Evolutionary conservation across 1,140 invertebrate species (phyloP), one percentile per base, ranked within the genome.

Genomic region (Rhopalosiphum padi): DNA sequence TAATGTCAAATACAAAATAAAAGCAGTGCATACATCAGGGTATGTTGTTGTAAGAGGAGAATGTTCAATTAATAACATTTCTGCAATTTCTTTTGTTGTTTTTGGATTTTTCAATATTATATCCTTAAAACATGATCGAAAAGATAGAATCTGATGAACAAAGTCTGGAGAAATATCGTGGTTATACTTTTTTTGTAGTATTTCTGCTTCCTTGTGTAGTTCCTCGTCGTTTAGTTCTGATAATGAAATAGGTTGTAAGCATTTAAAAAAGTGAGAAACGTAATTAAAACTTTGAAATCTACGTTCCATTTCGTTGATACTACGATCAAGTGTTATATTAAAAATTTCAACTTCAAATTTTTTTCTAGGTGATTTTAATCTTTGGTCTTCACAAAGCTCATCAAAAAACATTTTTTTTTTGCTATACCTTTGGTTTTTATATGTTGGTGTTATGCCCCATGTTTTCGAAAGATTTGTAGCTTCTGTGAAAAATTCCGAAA

Each of bases 211-310:
- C 30, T 88, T 88, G 25, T 88, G 2, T 30, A 48, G 46, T 88
- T 88, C 46, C 9, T 88, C 86, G 8, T 48, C 86, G 23, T 88
- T 88, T 88, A 88, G 46, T 88, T 88, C 22, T 15, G 11, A 30
- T 46, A 88, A 88, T 48, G 46, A 88, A 88, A 48, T 87, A 25
- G 86, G 86, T 87, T 87, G 86, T 87, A 46, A 88, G 37, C 82
- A 41, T 83, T 83, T 83, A 37, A 83, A 83, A 41, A 83, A 83
- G 82, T 83, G 82, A 83, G 6, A 21, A 22, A 83, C 82, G 37
- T 37, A 83, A 83, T 37, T 35, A 37, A 83, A 83, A 83, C 82
- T 60, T 60, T 83, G 35, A 83, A 83, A 83, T 83, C 82, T 41
- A 22, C 35, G n/a, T 83, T 37, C 21, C 82, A 83, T 83, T 83